Evolutionary conservation across 2,888 invertebrate species (phyloP), one percentile per base, ranked within the genome.

Genomic region (Ypsolopha sequella): DNA sequence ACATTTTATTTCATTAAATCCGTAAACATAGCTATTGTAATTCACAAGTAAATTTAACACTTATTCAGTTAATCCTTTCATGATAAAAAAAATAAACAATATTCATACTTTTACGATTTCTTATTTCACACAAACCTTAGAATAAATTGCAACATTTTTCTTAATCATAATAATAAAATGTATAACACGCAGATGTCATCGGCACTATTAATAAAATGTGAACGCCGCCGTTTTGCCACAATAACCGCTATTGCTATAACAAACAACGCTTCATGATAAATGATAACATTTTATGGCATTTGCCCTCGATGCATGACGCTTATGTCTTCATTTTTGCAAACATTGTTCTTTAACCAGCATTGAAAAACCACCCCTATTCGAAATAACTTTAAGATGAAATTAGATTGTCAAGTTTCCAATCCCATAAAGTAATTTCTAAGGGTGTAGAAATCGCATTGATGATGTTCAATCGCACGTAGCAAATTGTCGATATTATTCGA

Each of bases 231-330:
- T 79, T 79, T 53, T 76, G 81, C 84, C 84, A 70, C 84, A 77
- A 76, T 74, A 73, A 80, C 80, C 77, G 64, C 73, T 69, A 68
- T 68, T 66, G 76, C 76, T 73, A 76, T 77, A 80, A 76, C 80
- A 81, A 80, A 82, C 80, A 80, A 75, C 73, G 73, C 73, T 64
- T 65, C 61, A 64, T 84, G 84, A 86, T 84, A 82, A 85, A 86
- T 82, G 80, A 79, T 79, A 69, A 76, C 76, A 77, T 79, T 84
- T 84, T 80, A 82, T 79, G 75, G 80, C 70, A 62, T 70, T 77
- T 70, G 76, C 80, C 76, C 80, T 80, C 76, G 61, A 77, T 76
- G 72, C 66, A 66, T 65, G 73, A 73, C 68, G 73, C 66, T 80
- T 73, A 76, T 73, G 73, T 80, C 84, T 84, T 73, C 73, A 81